Base-by-base conservation (phyloP, 2,113 vertebrate genomes). In the Hystrix brachyura region DNA sequence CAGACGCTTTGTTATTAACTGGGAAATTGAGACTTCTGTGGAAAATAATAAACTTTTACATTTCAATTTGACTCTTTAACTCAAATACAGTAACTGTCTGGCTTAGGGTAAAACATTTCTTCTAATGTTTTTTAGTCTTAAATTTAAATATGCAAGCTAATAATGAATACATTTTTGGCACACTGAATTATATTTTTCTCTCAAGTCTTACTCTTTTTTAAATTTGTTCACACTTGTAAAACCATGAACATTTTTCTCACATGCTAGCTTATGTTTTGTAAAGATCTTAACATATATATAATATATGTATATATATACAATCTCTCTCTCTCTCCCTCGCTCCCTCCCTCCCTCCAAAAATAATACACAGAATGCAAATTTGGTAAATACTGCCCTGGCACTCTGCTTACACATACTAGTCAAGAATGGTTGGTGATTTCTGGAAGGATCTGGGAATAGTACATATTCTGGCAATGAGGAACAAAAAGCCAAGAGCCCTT, bases 11-110 rank as follows among this genome's bases (percentile, higher is more conserved):
- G 94, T 94, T 92, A 93, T 94, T 96, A 95, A 82, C 87, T 96
- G 79, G 96, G 29, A 94, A 94, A 48, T 60, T 69, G 96, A 93
- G 83, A 91, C 80, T 95, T 96, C 48, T 92, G 94, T 97, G 96
- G 57, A 97, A 94, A 96, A 96, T 60, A 86, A 85, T 98, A 97
- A 97, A 79, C 38, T 91, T 97, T 94, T 79, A 96, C 74, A 97
- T 97, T 78, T 74, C 92, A 96, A 60, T 93, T 85, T 57, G 96
- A 96, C 29, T 97, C 91, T 98, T 94, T 97, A 86, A 32, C 85
- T 79, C 25, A 65, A 90, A 78, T 43, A 64, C 21, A 95, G 62
- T 27, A 85, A 94, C 27, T 78, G 51, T 80, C 48, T 91, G 74
- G 78, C 62, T 95, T 93, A 96, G 7, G 25, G 94, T 96, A 48